Base-by-base conservation (phyloP, 2,797 vertebrate genomes). In the Gorsachius magnificus region DNA sequence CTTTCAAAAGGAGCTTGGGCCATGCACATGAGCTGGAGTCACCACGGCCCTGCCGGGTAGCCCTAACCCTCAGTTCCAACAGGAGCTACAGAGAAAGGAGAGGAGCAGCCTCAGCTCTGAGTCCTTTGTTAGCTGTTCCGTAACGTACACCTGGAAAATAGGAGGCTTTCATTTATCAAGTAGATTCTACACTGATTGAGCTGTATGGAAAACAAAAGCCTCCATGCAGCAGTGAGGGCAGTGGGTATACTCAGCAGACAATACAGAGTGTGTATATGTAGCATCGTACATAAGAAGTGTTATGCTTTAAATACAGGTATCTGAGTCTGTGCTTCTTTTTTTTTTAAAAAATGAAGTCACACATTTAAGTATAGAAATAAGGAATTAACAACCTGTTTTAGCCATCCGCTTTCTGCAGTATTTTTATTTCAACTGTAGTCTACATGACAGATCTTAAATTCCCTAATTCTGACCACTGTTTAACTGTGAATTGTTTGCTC, bases 11-110 rank as follows among this genome's bases (percentile, higher is more conserved):
- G 7, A 81, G 13, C 22, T 58, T 21, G 22, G 41, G 29, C 24
- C 46, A 15, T 0, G 4, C 35, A 56, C 36, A 6, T 5, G 19
- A 90, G 35, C 33, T 56, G 50, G 19, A 90, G 33, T 16, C 2
- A 0, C 22, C 0, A 1, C 26, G 28, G 50, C 33, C 70, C 51
- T n/a, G 36, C 46, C 2, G 1, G 24, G 17, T 13, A 69, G 19
- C 15, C 29, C 19, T 56, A 56, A 46, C 22, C 48, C 22, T 71
- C 78, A 7, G 19, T 58, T 77, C 78, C 56, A 65, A 33, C 11
- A 35, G 25, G 15, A 76, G 28, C 11, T 57, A 13, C 24, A 36
- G 38, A 45, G 50, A 51, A 72, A 33, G 38, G 20, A 56, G 0
- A 2, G 17, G 14, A 94, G 10, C 16, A 78, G 51, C 16, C 41